Percentiles rank a stretch among this genome's conserved stretches.
phyloP scores from a whole-genome alignment of 2,797 vertebrate species.

The Danio choprae region DNA sequence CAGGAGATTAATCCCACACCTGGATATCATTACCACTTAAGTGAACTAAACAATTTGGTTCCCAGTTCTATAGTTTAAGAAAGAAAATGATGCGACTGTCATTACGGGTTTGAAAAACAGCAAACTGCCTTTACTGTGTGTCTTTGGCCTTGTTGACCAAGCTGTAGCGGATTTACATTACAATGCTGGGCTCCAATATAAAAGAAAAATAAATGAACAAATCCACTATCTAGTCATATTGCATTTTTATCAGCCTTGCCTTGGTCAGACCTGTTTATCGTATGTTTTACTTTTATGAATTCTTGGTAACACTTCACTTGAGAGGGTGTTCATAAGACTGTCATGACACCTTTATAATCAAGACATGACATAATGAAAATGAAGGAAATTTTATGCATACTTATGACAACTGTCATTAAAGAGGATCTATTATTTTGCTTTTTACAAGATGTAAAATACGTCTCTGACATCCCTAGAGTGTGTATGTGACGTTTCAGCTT shows the following conservation, averaged over 20 bases:
- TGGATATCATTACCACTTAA: slow-evolving; percentile 50
- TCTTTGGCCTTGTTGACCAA: slow-evolving; percentile 61
- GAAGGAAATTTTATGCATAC: too few relatives aligned
- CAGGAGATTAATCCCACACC: slow-evolving; percentile 46
- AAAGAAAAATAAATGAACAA: slow-evolving; percentile 61
- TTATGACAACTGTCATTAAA: too few relatives aligned
- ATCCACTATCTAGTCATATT: slow-evolving; percentile 24
- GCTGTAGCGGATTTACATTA: slow-evolving; percentile 62
- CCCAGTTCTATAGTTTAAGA: slow-evolving; percentile 56
- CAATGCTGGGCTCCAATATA: slow-evolving; percentile 58
- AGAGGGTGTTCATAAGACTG: too few relatives aligned
- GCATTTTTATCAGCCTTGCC: slow-evolving; percentile 22
- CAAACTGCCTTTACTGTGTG: slow-evolving; percentile 65
- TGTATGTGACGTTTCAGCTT: too few relatives aligned
- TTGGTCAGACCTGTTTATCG: slow-evolving; percentile 10
- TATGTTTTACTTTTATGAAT: neutral
- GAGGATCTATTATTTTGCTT: too few relatives aligned
- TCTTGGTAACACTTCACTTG: too few relatives aligned
- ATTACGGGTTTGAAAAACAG: slow-evolving; percentile 57
- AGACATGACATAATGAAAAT: too few relatives aligned
- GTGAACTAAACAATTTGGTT: slow-evolving; percentile 56
- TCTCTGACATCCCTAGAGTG: too few relatives aligned
- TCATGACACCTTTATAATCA: too few relatives aligned
- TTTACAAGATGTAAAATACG: too few relatives aligned
- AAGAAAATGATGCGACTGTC: slow-evolving; percentile 55